Evolutionary conservation across 1,140 invertebrate genomes (phyloP), one percentile per base, ranked within the genome.

Genomic region (Drosophila ogumai): DNA sequence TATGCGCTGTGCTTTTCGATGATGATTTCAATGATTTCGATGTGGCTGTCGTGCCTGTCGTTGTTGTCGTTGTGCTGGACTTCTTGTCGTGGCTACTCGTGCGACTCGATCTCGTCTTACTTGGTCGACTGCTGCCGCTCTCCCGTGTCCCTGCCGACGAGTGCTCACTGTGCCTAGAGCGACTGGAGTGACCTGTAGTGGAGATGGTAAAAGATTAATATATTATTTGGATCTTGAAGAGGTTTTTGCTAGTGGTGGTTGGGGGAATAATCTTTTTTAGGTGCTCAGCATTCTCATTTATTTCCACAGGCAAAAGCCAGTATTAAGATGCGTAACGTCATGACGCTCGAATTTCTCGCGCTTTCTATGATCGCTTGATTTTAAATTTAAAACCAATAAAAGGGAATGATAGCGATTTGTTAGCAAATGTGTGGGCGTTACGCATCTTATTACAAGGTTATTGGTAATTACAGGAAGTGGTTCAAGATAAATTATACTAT

Each of bases 111-210:
- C 74, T 66, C 60, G 69, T 77, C 66, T 80, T 88, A 71, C 73
- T 80, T 57, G 84, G 61, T 7, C 71, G 73, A 59, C 74, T 79
- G 15, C 60, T 78, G 66, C 81, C 75, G 15, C 64, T 71, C n/a
- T 78, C 74, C 22, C 74, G 47, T 12, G 58, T 57, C 15, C 54
- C 81, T 12, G 81, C 41, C 22, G 64, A 19, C 25, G 71, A 52
- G 40, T 66, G 77, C 50, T 88, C 85, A 79, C 78, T 90, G 68
- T 81, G 85, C 60, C 85, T 88, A 68, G 86, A 90, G 86, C 85
- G 85, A 84, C 90, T 91, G 74, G 90, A 91, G 90, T 91, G 90
- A 91, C 86, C 90, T 91, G 68, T 55, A 38, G 38, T 8, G 36
- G 46, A 10, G 4, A 43, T 25, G 17, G 25, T 9, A 0, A 41